Evolutionary conservation across 2,797 vertebrate genomes (phyloP).

Genomic region (Cynodonichthys magdalenae): DNA sequence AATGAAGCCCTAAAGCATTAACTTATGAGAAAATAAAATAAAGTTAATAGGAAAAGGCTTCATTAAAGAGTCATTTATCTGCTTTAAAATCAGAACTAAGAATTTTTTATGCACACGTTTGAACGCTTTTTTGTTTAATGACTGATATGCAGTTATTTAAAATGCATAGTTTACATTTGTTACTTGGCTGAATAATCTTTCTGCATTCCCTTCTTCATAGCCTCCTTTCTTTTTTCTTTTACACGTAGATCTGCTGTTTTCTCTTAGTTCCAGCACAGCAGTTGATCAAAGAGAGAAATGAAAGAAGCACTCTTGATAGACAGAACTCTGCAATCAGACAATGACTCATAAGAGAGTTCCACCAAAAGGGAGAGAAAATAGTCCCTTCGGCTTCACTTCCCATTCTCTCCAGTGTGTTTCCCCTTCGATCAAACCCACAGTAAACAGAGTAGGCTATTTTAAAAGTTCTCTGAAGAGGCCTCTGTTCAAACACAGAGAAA

Average conservation of each 20-base stretch:
- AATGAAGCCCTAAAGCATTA: too few relatives aligned
- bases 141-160: conserved; percentile 18
- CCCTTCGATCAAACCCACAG: conserved; percentile 56
- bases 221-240: background rate
- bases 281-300: conserved; percentile 61
- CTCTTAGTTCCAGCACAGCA: conserved; percentile 35
- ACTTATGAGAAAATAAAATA: too few relatives aligned
- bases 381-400: conserved; percentile 50
- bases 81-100: background rate
- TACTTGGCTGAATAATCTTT: conserved; percentile 22
- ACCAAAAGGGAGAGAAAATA: conserved; percentile 39
- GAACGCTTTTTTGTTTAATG: background rate
- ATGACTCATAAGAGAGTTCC: conserved; percentile 52
- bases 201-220: conserved; percentile 1
- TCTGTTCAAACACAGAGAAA: conserved; percentile 50
- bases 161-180: conserved; percentile 12
- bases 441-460: conserved; percentile 60
- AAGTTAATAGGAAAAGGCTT: too few relatives aligned
- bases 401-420: conserved; percentile 37
- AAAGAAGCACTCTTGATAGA: conserved; percentile 49
- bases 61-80: background rate
- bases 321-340: conserved; percentile 52
- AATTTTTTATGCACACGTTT: background rate
- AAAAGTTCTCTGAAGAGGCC: conserved; percentile 53
- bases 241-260: conserved; percentile 16